Base-by-base conservation (phyloP, 2,113 vertebrate species). In the Poeciliopsis prolifica region DNA sequence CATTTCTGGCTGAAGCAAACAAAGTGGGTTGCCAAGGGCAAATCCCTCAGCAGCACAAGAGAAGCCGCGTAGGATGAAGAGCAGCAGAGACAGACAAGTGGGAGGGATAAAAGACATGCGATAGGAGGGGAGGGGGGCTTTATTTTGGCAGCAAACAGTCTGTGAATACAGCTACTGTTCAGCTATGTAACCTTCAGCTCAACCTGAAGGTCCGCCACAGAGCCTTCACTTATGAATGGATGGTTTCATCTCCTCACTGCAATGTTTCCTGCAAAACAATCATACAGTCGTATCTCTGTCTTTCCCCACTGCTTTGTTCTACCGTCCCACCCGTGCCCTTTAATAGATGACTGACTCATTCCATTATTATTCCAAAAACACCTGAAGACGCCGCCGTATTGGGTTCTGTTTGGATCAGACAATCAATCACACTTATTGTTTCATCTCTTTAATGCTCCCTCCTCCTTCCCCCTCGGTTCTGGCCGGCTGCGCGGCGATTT, bases 351-450 rank as follows among this genome's bases (percentile, higher is more conserved):
- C 72, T 82, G 63, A 68, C 72, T 86, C 61, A 65, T 76, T 81
- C 81, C 79, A 65, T 83, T 84, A 75, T 81, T 83, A 86, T 83
- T 84, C 87, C 11, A 24, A 77, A 58, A 88, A 77, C 79, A 78
- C 77, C 65, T 33, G 76, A 79, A 83, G 66, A 79, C 69, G 69
- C 74, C 71, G 6, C 61, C 33, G 14, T 9, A 81, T 74, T 28
- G 40, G 54, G 12, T 80, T 76, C 40, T 66, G 81, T 78, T 81
- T 85, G 63, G 61, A 5, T 26, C 68, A 72, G 48, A 85, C 84
- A 75, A 85, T 92, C 81, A 81, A 58, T 87, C 83, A 75, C 65
- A 33, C 83, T 75, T 79, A 79, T 74, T 78, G 68, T 75, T 81
- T 74, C 70, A 61, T 82, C 80, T 83, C 71, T 70, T 77, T 81